Evolutionary conservation across 2,113 vertebrate genomes (phyloP).

Genomic region (Ameiurus melas): DNA sequence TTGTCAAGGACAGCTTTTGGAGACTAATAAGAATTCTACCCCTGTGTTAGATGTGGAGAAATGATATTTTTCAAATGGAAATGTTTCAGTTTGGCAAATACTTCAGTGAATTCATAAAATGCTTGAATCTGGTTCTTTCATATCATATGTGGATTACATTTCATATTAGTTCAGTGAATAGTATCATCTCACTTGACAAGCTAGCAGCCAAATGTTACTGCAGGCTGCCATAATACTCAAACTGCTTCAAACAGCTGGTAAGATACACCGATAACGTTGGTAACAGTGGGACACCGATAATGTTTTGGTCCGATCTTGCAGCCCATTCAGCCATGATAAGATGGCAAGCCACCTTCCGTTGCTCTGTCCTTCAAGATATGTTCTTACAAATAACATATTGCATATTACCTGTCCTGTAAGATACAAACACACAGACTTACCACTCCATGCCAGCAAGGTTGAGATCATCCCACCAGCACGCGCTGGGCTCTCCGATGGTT

Average conservation of each 20-base stretch:
- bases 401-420: not conserved
- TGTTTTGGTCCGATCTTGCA: not conserved
- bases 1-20: not conserved
- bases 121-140: not conserved
- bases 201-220: not conserved
- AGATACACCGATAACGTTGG: no score
- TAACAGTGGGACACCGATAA: constrained; percentile 4
- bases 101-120: not conserved
- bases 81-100: not conserved
- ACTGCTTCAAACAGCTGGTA: not conserved
- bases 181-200: not conserved
- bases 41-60: not conserved
- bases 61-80: not conserved
- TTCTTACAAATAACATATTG: constrained; percentile 1
- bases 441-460: constrained; percentile 89
- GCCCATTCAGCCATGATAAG: not conserved
- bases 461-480: constrained; percentile 99
- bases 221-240: constrained; percentile 4
- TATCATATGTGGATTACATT: not conserved
- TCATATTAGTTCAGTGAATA: not conserved
- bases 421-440: constrained; percentile 71
- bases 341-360: constrained; percentile 1
- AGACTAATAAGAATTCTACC: constrained; percentile 38
- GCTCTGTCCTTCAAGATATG: not conserved
- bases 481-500: constrained; percentile 83